A percentile compares a stretch with the other conserved stretches of the same genome.
Evolutionary conservation across 2,888 invertebrate genomes (phyloP).

Genomic region (Pherbina coryleti): DNA sequence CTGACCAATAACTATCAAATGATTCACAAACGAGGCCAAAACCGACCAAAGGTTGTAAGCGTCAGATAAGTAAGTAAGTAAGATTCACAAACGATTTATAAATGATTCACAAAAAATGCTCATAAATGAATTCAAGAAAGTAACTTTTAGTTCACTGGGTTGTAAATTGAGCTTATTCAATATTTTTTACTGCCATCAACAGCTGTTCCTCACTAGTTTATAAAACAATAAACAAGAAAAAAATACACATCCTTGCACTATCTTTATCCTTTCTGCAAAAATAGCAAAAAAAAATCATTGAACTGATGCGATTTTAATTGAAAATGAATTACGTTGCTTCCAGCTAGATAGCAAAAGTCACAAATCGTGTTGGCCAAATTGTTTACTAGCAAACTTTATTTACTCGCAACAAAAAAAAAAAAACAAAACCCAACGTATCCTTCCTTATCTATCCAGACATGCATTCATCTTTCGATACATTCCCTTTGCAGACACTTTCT

Average conservation of each 20-base stretch:
- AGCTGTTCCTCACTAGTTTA: slow-evolving; percentile 19
- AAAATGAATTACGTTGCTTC: slow-evolving; percentile 66
- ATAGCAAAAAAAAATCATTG: slow-evolving; percentile 25
- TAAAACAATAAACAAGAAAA: no score
- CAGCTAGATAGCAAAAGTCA: slow-evolving; percentile 42
- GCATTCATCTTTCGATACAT: neutral
- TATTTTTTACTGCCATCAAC: neutral
- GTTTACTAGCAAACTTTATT: slow-evolving; percentile 28
- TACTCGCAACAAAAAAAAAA: neutral
- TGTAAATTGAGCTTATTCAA: no score
- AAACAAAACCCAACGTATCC: neutral
- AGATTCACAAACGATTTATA: no score
- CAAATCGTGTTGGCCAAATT: slow-evolving; percentile 32
- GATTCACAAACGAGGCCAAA: no score
- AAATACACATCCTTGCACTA: no score
- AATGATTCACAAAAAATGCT: no score
- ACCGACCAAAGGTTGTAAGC: no score
- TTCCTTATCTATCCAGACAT: neutral
- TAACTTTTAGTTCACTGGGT: no score
- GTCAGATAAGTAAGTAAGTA: no score
- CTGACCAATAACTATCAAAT: no score
- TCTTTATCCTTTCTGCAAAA: neutral
- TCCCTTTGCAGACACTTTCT: neutral
- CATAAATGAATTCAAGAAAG: no score
- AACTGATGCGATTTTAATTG: slow-evolving; percentile 68